Base-by-base conservation (phyloP, 2,113 vertebrate genomes). In the Seriola rivoliana region DNA sequence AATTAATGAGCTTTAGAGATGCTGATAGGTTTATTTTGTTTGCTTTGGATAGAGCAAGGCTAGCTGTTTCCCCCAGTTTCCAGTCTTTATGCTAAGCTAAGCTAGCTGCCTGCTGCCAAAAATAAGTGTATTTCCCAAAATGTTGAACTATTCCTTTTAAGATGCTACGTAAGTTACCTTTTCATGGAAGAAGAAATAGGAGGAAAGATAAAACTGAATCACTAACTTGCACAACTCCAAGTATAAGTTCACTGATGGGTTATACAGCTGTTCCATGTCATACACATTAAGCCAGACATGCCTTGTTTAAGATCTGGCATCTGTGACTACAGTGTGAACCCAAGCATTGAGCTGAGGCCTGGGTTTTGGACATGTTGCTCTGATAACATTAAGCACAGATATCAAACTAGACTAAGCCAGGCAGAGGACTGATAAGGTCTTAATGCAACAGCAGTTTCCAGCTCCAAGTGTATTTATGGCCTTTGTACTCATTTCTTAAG, bases 301-400 rank as follows among this genome's bases (percentile, higher is more conserved):
- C 34, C 48, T 23, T 11, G 40, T 75, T 82, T 80, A 21, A 80
- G 75, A 17, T 23, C 55, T 19, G 50, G 25, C 54, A 76, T 86
- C 79, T 68, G 63, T 76, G 62, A 64, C 16, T 57, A 38, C 76
- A 38, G 42, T 19, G 13, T 71, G 34, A 80, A 76, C 54, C 68
- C 23, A 13, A 57, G 58, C 75, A n/a, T 58, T 38, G 5, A 84
- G 71, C 62, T 55, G 58, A 0, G n/a, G 11, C 21, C 63, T 42
- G 32, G 34, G 29, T 67, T 55, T 78, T 25, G 81, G 63, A 67
- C 32, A 63, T 50, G 29, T 6, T 70, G 57, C 73, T 59, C 34
- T 60, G 82, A 85, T 79, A 87, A 73, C 63, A 19, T 16, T 13
- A 66, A 68, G 40, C 58, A 54, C 52, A 69, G 71, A 84, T 71